phyloP scores from a whole-genome alignment of 2,113 vertebrate genomes.

The Psittacula cyanocephala region DNA sequence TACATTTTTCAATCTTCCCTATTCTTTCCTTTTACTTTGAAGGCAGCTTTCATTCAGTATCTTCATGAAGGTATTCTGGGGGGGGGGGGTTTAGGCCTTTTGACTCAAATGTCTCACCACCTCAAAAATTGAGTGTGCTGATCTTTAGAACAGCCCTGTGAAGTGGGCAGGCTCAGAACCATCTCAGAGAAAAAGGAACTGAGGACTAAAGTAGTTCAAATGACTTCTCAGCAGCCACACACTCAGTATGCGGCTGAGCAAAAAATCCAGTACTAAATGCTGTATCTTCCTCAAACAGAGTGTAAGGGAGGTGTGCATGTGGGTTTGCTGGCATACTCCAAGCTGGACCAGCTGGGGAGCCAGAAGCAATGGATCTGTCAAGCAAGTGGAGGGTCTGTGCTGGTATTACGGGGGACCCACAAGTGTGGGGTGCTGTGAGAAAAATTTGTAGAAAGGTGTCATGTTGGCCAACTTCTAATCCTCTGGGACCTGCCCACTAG shows the following conservation, averaged over 20 bases:
- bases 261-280: background rate
- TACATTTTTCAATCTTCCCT: background rate
- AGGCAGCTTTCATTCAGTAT: background rate
- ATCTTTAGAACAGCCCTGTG: background rate
- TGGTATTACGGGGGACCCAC: rapidly evolving
- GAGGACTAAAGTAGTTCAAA: background rate
- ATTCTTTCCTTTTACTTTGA: constrained; percentile 4
- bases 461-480: background rate
- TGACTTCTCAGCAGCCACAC: background rate
- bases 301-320: rapidly evolving
- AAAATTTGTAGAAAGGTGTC: background rate
- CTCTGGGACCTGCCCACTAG: background rate
- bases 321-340: background rate
- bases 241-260: background rate
- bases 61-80: background rate
- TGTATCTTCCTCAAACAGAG: rapidly evolving
- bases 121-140: background rate
- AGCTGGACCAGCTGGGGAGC: rapidly evolving
- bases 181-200: background rate
- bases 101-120: background rate
- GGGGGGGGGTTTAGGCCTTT: background rate
- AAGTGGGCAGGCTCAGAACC: background rate
- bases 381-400: rapidly evolving
- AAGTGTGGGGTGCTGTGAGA: rapidly evolving
- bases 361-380: background rate